Conservation (phyloP, 2,113 vertebrate species). For the Pseudois nayaur region DNA sequence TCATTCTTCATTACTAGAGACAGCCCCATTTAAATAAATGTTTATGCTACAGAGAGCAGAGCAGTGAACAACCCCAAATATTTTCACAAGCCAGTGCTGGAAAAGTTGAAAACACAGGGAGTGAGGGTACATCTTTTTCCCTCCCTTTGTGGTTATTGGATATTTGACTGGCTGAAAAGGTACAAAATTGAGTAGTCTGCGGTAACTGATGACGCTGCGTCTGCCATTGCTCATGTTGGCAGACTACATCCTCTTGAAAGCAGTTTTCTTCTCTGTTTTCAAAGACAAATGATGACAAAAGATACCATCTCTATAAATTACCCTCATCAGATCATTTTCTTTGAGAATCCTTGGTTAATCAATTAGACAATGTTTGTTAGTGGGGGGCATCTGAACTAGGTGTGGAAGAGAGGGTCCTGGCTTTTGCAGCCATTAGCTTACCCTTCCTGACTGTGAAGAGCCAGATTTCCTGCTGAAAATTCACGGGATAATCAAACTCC, state of each 20-base stretch:
- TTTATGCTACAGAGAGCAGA: conserved; percentile 89
- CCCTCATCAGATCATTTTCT: conserved; percentile 82
- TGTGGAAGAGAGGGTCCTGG: neutral
- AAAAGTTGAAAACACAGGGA: conserved; percentile 77
- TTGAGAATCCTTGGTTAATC: conserved; percentile 82
- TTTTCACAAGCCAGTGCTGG: conserved; percentile 81
- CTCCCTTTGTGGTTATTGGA: conserved; percentile 71
- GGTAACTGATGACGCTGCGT: conserved; percentile 76
- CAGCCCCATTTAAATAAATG: conserved; percentile 91
- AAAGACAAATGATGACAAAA: conserved; percentile 87
- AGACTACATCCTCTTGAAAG: conserved; percentile 75
- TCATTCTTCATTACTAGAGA: conserved; percentile 92
- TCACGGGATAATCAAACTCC: neutral
- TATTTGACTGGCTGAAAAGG: conserved; percentile 78
- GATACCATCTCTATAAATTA: conserved; percentile 86
- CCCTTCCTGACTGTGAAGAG: neutral
- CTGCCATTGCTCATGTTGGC: conserved; percentile 79
- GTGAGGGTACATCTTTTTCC: neutral
- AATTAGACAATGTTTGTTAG: conserved; percentile 77
- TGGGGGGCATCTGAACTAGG: neutral
- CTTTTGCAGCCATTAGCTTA: neutral
- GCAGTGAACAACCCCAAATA: conserved; percentile 85
- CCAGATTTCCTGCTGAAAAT: neutral
- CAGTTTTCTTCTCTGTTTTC: conserved; percentile 81
- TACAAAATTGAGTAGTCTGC: conserved; percentile 76